Percentiles rank a stretch among this genome's conserved stretches.
phyloP scores from a whole-genome alignment of 2,113 vertebrate genomes.

The Eulemur macaco region DNA sequence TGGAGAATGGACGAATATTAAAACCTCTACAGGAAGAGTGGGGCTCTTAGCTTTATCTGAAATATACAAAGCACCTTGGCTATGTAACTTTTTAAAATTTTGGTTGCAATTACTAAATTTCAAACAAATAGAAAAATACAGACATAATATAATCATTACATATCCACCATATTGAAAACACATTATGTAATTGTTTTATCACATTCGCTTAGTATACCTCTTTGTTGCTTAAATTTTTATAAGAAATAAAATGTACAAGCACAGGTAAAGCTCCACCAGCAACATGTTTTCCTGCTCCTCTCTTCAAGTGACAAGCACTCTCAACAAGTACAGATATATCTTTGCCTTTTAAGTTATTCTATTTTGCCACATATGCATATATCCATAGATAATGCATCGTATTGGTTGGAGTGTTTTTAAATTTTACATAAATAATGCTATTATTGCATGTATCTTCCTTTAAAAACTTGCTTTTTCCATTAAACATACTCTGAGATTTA shows the following conservation, averaged over 20 bases:
- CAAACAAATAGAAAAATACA: conserved; percentile 5
- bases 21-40: not conserved
- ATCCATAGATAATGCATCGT: not conserved
- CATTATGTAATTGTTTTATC: not conserved
- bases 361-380: not conserved
- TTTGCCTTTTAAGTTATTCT: not conserved
- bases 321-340: not conserved
- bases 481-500: not conserved
- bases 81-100: not conserved
- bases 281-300: not conserved
- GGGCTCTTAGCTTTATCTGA: not conserved
- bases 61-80: not conserved
- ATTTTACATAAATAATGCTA: not conserved
- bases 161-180: not conserved
- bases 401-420: not conserved
- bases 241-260: not conserved
- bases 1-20: not conserved
- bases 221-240: not conserved
- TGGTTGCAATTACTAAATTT: not conserved
- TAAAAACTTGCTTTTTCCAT: not conserved
- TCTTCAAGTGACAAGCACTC: not conserved
- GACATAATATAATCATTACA: not conserved
- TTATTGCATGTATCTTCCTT: not conserved
- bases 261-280: not conserved
- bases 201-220: not conserved